Evolutionary conservation across 2,113 vertebrate species (phyloP), one percentile per base, ranked within the genome.

Genomic region (Centrocercus urophasianus): DNA sequence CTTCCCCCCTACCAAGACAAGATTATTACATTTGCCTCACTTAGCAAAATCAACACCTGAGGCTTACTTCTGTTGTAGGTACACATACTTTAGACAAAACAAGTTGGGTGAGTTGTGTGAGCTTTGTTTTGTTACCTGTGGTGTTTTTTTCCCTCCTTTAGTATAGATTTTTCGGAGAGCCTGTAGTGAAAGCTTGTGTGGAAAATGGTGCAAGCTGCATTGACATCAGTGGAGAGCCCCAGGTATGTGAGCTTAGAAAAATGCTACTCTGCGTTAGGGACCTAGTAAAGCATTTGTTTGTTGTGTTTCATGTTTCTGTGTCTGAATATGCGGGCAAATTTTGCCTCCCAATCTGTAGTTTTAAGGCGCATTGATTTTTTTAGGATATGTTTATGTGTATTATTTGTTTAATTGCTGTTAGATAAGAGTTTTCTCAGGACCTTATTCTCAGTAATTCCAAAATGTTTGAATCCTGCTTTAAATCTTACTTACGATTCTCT

Each of bases 81-180:
- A 16, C 7, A 57, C 24, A 4, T n/a, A 20, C 30, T 20, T 36
- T 69, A 25, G 64, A 21, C 47, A 60, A 84, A 64, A 85, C 66
- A 72, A 13, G 2, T 2, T 21, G 54, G 7, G 16, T 38, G 45
- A 57, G 54, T 34, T 79, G 54, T 7, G 1, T 43, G 34, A 9
- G 9, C 3, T 43, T 93, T 67, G 18, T 54, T 93, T 54, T 61
- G 24, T 85, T 88, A 89, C 0, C 63, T 45, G 47, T 50, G 19
- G 3, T 83, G 43, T 18, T 93, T 54, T 54, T 96, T 96, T 85
- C 93, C 80, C 86, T 84, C 82, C 43, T 93, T 25, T 30, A 99
- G 99, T 99, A 99, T 94, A 98, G 99, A 50, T 99, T 99, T 98
- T 99, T 97, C 93, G 99, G 99, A 27, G 99, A 99, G 88, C 98